phyloP scores from a whole-genome alignment of 23 tunicate genomes.

The Diplosoma virens region DNA sequence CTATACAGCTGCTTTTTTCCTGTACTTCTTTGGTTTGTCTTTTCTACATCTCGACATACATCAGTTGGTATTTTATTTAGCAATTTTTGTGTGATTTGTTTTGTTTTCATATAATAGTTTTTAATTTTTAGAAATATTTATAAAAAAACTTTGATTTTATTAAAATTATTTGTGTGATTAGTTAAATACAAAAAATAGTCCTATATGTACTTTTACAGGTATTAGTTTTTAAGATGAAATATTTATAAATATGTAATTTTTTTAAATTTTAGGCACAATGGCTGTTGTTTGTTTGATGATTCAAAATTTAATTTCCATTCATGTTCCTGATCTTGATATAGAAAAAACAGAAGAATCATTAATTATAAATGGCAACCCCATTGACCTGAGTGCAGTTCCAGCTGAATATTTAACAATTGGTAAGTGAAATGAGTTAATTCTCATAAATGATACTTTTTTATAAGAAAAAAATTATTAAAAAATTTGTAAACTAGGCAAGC shows the following conservation, averaged over 20 bases:
- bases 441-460: no score
- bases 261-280: conserved; percentile 61
- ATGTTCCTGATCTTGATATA: conserved; percentile 59
- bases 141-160: no score
- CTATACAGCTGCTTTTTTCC: conserved; percentile 96
- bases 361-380: conserved; percentile 31
- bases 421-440: no score
- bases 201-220: no score
- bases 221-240: no score
- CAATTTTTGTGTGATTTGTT: background rate
- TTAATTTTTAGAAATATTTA: background rate
- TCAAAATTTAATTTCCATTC: conserved; percentile 54
- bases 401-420: background rate
- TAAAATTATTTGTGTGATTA: no score
- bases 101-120: background rate
- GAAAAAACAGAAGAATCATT: conserved; percentile 9
- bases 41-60: conserved; percentile 84
- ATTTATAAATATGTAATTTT: background rate
- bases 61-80: conserved; percentile 88
- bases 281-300: conserved; percentile 94
- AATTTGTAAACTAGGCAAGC: no score
- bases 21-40: conserved; percentile 91
- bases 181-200: no score
- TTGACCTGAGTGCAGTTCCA: conserved; percentile 24
- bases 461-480: no score